These are phyloP conservation scores for Allenopithecus nigroviridis DNA, from an alignment of 2,797 vertebrate genomes.

Conservation along the genomic window DNA sequence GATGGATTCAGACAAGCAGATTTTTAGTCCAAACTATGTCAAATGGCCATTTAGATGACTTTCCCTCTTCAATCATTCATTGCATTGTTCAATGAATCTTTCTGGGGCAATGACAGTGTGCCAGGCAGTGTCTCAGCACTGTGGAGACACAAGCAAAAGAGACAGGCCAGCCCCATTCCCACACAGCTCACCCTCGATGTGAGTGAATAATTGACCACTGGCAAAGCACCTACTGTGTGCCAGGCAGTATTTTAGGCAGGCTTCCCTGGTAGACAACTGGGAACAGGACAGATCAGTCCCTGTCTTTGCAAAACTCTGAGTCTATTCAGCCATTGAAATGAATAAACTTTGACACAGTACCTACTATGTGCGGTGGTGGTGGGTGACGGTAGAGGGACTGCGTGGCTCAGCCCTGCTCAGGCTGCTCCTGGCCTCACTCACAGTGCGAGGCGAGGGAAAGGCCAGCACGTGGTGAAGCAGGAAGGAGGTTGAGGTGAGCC, in stretches of 20 bases:
- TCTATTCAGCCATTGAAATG: neutral
- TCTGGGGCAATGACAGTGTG: neutral
- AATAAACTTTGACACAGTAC: too few species aligned
- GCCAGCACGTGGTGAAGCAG: neutral
- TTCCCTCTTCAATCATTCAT: neutral
- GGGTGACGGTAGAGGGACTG: accelerated
- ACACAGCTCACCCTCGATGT: neutral
- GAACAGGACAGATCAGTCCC: neutral
- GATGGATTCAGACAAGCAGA: neutral
- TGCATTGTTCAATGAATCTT: neutral
- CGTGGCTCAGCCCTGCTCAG: neutral
- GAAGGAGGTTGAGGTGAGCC: neutral
- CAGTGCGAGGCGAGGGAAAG: too few species aligned
- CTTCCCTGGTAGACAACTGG: neutral
- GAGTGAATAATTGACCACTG: neutral
- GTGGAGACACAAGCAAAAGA: neutral
- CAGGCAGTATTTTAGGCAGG: neutral
- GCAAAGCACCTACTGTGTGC: neutral
- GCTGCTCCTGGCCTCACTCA: too few species aligned
- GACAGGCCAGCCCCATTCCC: neutral
- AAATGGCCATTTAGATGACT: neutral
- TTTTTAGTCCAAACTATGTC: neutral
- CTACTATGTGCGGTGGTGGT: neutral
- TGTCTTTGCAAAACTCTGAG: neutral
- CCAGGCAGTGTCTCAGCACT: neutral